Conservation (phyloP, 1,140 invertebrate genomes). For the Formica selysi region DNA sequence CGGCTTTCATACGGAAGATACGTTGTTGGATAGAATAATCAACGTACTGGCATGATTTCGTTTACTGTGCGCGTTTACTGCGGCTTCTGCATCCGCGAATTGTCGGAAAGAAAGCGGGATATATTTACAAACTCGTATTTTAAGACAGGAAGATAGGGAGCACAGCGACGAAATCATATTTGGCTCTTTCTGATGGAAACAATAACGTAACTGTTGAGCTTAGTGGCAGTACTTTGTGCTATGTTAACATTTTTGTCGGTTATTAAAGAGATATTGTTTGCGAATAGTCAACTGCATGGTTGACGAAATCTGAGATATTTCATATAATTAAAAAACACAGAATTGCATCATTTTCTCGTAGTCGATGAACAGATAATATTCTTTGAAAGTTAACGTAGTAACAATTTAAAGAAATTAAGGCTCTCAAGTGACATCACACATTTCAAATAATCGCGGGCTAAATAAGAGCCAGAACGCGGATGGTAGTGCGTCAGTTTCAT, state of each 20-base stretch:
- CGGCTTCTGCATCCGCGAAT: slow-evolving; percentile 24
- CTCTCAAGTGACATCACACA: too few species aligned
- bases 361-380: neutral
- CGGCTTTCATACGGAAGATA: slow-evolving; percentile 39
- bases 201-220: slow-evolving; percentile 12
- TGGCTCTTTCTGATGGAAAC: neutral
- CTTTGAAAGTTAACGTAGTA: neutral
- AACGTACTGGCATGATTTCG: slow-evolving; percentile 48
- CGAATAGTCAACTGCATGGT: neutral
- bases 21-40: slow-evolving; percentile 52
- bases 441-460: too few species aligned
- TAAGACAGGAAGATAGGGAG: slow-evolving; percentile 30
- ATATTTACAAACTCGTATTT: slow-evolving; percentile 43
- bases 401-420: too few species aligned
- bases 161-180: slow-evolving; percentile 32
- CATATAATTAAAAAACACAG: neutral
- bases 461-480: too few species aligned
- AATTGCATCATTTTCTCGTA: neutral
- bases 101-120: slow-evolving; percentile 31
- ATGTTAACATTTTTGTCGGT: neutral
- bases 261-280: neutral
- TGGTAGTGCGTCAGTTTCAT: too few species aligned
- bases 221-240: neutral
- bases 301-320: neutral
- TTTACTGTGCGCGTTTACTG: slow-evolving; percentile 34